Conservation (phyloP, 1,140 invertebrate genomes). For the Neotoxoptera formosana region DNA sequence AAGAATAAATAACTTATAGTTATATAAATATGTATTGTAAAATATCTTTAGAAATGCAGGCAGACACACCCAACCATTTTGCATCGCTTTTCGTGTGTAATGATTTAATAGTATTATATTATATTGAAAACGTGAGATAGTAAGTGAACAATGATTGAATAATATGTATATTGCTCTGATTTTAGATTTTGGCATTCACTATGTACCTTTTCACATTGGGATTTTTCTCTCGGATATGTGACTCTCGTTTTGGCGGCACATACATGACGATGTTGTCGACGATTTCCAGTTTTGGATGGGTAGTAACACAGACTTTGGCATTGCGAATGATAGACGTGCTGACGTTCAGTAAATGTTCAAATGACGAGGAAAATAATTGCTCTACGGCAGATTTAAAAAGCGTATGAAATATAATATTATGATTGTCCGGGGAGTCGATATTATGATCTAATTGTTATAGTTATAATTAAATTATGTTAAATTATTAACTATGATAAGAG, state of each 20-base stretch:
- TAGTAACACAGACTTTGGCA: slow-evolving; percentile 92
- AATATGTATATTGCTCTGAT: not conserved
- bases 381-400: not conserved
- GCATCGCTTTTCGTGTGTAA: too few relatives aligned
- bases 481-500: too few relatives aligned
- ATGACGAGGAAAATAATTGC: slow-evolving; percentile 59
- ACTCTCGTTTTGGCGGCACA: slow-evolving; percentile 95
- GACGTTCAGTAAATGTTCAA: slow-evolving; percentile 79
- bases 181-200: not conserved
- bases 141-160: not conserved
- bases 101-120: not conserved
- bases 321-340: slow-evolving; percentile 91
- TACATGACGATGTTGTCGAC: slow-evolving; percentile 99
- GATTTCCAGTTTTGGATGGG: slow-evolving; percentile 92
- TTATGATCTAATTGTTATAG: too few relatives aligned
- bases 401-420: not conserved
- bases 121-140: not conserved
- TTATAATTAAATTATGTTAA: too few relatives aligned
- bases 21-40: too few relatives aligned
- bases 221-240: slow-evolving; percentile 87
- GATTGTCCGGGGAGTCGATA: not conserved
- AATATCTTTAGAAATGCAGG: too few relatives aligned
- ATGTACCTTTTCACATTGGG: slow-evolving; percentile 62
- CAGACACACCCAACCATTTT: too few relatives aligned
- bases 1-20: too few relatives aligned